These are phyloP conservation scores for Cydia strobilella DNA, from an alignment of 1,140 invertebrate genomes.

Conservation along the genomic window DNA sequence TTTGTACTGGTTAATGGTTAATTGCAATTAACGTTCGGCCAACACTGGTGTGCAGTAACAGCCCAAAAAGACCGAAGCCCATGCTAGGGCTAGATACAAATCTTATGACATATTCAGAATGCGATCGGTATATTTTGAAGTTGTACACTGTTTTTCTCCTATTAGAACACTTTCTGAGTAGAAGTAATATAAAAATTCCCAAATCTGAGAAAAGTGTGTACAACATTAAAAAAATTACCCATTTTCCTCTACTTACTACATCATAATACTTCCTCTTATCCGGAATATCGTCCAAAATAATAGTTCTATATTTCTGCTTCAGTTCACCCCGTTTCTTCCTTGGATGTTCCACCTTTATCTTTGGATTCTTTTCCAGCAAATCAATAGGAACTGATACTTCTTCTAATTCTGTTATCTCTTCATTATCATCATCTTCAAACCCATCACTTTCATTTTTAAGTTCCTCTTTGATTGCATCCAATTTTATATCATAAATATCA, in stretches of 20 bases:
- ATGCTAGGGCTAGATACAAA: no score
- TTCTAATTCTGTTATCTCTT: background rate
- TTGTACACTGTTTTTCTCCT: no score
- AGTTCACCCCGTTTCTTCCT: background rate
- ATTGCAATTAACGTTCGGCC: no score
- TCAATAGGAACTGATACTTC: background rate
- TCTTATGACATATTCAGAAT: no score
- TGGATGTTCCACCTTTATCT: background rate
- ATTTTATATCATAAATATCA: background rate
- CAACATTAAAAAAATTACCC: no score
- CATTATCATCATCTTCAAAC: background rate
- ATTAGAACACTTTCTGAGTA: no score
- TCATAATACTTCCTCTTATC: conserved; percentile 23
- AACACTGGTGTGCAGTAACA: no score
- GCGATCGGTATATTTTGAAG: no score
- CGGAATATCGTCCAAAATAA: background rate
- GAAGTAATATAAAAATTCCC: no score
- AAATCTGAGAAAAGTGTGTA: no score
- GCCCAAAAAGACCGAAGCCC: no score
- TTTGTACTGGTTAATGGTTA: no score
- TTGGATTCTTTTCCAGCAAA: background rate
- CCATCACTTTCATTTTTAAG: background rate
- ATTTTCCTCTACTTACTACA: background rate
- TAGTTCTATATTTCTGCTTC: conserved; percentile 18
- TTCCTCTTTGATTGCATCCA: background rate